phyloP scores from a whole-genome alignment of 2,888 invertebrate species.

The Nemapogon koenigi region DNA sequence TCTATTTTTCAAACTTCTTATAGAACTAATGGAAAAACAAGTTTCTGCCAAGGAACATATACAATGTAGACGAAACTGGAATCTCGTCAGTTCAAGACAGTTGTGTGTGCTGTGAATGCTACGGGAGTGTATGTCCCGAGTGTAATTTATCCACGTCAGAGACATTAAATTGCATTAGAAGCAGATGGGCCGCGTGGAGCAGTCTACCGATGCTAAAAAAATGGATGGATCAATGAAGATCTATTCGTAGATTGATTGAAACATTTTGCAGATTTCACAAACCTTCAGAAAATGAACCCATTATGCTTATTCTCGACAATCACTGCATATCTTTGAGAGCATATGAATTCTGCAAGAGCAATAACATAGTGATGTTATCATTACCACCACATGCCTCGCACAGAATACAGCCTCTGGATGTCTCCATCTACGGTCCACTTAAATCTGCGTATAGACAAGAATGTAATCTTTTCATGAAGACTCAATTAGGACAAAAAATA shows the following conservation, averaged over 20 bases:
- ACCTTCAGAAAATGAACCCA: conserved; percentile 17
- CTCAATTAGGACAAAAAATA: conserved; percentile 7
- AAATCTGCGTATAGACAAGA: too few relatives aligned
- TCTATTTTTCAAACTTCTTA: conserved; percentile 5
- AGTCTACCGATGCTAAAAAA: background rate
- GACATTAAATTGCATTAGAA: background rate
- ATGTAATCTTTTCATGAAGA: conserved; percentile 5
- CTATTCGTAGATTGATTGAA: conserved; percentile 21
- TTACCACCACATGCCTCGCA: conserved; percentile 21
- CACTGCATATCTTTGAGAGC: conserved; percentile 21
- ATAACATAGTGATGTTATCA: conserved; percentile 15
- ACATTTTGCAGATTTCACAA: conserved; percentile 22
- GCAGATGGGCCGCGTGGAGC: background rate
- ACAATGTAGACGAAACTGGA: conserved; percentile 14
- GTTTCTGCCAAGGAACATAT: conserved; percentile 9
- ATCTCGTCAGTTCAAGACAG: conserved; percentile 1
- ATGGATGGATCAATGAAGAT: background rate
- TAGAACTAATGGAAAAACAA: conserved; percentile 14
- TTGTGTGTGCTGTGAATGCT: background rate
- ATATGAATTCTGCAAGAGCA: conserved; percentile 19
- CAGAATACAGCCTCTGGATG: conserved; percentile 20
- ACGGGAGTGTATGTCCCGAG: background rate
- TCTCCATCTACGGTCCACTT: too few relatives aligned
- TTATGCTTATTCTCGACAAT: conserved; percentile 25
- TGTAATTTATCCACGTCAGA: background rate